These are phyloP conservation scores for Palythoa grandis DNA, from an alignment of 92 coral and sea anemone species.

Conservation along the genomic window DNA sequence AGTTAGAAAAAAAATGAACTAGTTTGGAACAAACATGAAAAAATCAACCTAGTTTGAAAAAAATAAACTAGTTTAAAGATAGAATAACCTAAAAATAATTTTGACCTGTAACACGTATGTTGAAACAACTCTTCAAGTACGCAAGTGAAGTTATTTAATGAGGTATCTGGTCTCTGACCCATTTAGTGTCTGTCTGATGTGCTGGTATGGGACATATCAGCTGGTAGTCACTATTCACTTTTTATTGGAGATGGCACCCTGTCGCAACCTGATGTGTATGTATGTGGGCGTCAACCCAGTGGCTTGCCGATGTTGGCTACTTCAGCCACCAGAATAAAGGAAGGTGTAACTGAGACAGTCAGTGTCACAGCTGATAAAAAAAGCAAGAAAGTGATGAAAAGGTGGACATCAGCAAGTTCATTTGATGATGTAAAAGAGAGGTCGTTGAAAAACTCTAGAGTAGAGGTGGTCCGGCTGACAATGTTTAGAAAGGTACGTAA, in stretches of 20 bases:
- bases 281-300: conserved; percentile 98
- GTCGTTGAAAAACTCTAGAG: conserved; percentile 71
- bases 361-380: conserved; percentile 50
- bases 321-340: conserved; percentile 73
- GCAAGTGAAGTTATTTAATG: not conserved
- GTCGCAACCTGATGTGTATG: conserved; percentile 89
- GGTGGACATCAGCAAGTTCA: conserved; percentile 67
- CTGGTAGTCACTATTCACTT: conserved; percentile 98
- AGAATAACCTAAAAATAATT: too few relatives aligned
- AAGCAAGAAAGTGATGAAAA: conserved; percentile 33
- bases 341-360: conserved; percentile 53
- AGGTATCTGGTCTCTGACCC: not conserved
- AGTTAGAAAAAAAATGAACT: too few relatives aligned
- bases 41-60: too few relatives aligned
- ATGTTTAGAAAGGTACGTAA: conserved; percentile 78
- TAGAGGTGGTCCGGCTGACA: conserved; percentile 84
- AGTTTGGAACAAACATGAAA: too few relatives aligned
- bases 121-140: not conserved
- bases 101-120: too few relatives aligned
- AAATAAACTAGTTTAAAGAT: too few relatives aligned
- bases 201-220: conserved; percentile 96
- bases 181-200: conserved; percentile 93
- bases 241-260: conserved; percentile 92
- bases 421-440: conserved; percentile 90
- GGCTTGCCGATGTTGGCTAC: conserved; percentile 85